Conservation (phyloP, 2,888 invertebrate species). For the Chalcosyrphus nemorum region DNA sequence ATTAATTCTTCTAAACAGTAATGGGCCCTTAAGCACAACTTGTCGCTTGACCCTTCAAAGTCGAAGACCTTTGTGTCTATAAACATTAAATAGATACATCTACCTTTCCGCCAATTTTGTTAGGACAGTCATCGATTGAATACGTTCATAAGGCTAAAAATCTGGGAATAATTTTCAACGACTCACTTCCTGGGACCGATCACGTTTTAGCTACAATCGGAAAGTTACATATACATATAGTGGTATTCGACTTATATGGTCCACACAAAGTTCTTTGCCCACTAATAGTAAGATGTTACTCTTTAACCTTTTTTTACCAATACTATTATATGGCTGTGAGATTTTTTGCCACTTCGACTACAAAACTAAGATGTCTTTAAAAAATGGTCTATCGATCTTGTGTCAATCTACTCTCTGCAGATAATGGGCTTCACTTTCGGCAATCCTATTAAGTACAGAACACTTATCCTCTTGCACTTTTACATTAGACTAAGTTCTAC, state of each 20-base stretch:
- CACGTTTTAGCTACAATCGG: neutral
- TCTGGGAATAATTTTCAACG: conserved; percentile 3
- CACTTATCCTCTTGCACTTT: neutral
- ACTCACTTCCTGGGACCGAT: neutral
- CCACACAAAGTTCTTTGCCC: neutral
- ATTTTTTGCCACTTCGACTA: neutral
- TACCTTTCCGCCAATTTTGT: too few relatives aligned
- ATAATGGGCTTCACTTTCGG: neutral
- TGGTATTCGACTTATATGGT: neutral
- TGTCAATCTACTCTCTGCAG: neutral
- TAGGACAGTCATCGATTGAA: neutral
- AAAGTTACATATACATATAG: neutral
- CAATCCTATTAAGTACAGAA: neutral
- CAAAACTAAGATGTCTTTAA: neutral
- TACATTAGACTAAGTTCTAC: neutral
- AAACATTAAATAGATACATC: too few relatives aligned
- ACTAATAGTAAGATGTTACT: conserved; percentile 2
- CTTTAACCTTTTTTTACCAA: conserved; percentile 8
- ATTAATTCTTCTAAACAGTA: too few relatives aligned
- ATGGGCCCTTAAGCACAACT: too few relatives aligned
- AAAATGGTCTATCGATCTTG: neutral
- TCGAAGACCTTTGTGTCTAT: too few relatives aligned
- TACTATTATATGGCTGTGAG: conserved; percentile 3
- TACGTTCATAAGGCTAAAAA: conserved; percentile 1
- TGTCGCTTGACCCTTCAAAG: too few relatives aligned